Base-by-base conservation (phyloP, 2,113 vertebrate species). In the Oriolus oriolus region DNA sequence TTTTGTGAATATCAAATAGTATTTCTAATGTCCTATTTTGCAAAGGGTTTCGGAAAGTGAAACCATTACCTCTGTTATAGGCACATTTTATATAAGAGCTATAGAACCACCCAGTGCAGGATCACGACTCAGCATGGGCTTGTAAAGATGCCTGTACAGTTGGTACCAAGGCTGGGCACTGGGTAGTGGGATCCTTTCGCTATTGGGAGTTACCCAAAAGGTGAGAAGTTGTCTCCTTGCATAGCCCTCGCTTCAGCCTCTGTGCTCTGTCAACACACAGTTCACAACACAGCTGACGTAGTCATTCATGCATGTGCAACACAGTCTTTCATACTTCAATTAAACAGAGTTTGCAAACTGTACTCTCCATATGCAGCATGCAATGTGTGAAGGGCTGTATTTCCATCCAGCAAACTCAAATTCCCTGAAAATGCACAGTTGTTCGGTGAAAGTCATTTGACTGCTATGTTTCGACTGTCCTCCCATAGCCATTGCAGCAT, bases 21-120 rank as follows among this genome's bases (percentile, higher is more conserved):
- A 0, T 94, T 54, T 94, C 88, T 94, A 13, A 90, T 96, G 95
- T 94, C 10, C 17, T 74, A 5, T 86, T 94, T 74, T 93, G 79
- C 82, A 17, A 56, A 90, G 76, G 90, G 88, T 87, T 96, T 95
- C 1, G 71, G 85, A 96, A 22, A 96, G 88, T 95, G 93, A 96
- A 94, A 96, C 85, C 83, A 16, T 96, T 97, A 93, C 95, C 92
- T 96, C 95, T 93, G 65, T 93, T 96, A 93, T 95, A 96, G 96
- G 92, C 92, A 84, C 88, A 89, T 79, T 96, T 93, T 94, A 90
- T 92, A 31, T 94, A 97, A 59, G 91, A 96, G 93, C 59, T 96
- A 91, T 96, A 96, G 91, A 87, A 64, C 86, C 96, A 71, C 17
- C 94, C 94, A 85, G 81, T 93, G 91, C 93, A 91, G 96, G 88